These are phyloP conservation scores for Hippoglossus hippoglossus DNA, from an alignment of 2,797 vertebrate genomes.

Conservation along the genomic window DNA sequence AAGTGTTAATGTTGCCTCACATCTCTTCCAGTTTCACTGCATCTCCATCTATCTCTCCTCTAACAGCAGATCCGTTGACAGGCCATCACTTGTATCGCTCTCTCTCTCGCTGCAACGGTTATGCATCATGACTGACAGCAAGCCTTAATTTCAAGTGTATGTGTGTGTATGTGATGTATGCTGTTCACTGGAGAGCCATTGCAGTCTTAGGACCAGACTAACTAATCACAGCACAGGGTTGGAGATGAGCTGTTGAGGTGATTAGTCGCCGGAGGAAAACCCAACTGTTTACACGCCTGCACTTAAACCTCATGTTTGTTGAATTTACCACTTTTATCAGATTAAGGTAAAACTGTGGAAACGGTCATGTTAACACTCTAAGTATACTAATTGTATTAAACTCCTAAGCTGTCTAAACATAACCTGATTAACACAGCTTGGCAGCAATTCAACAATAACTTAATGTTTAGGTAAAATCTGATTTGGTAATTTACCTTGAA, in stretches of 20 bases:
- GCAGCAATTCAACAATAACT: neutral
- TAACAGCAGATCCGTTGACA: conserved; percentile 24
- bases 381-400: conserved; percentile 24
- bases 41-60: conserved; percentile 17
- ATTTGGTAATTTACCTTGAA: neutral
- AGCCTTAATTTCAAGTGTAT: conserved; percentile 6
- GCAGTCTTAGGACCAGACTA: conserved; percentile 22
- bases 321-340: conserved; percentile 5
- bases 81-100: conserved; percentile 7
- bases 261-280: conserved; percentile 29
- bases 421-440: conserved; percentile 21
- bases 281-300: neutral
- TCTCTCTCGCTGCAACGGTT: conserved; percentile 5
- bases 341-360: conserved; percentile 12
- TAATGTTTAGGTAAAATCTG: neutral
- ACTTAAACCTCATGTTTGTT: neutral
- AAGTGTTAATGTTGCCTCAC: neutral
- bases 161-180: conserved; percentile 6
- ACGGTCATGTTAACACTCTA: conserved; percentile 10
- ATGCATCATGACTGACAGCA: conserved; percentile 41
- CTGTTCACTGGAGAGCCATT: conserved; percentile 21
- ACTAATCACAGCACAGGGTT: conserved; percentile 42
- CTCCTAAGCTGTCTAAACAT: conserved; percentile 11
- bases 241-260: conserved; percentile 28
- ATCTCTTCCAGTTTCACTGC: neutral